Percentiles rank a stretch among this genome's conserved stretches.
phyloP scores from a whole-genome alignment of 2,797 vertebrate genomes.

The Trachurus trachurus region DNA sequence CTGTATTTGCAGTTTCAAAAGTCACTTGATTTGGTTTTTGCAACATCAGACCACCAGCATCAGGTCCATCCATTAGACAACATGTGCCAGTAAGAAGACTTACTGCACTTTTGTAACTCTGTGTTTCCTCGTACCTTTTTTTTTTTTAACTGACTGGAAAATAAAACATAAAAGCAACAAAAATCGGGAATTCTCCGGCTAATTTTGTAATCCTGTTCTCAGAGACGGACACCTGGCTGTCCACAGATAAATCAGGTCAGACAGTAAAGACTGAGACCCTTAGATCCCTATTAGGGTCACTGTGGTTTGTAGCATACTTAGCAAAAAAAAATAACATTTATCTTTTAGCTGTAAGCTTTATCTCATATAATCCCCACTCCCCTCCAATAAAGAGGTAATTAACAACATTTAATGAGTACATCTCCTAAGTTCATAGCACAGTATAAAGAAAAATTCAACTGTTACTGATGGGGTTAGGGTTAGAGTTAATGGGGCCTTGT shows the following conservation, averaged over 20 bases:
- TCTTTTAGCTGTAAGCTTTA: not conserved
- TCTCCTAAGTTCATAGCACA: not conserved
- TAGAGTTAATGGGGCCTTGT: too few relatives aligned
- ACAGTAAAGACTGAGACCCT: constrained; percentile 4
- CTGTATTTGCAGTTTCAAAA: constrained; percentile 38
- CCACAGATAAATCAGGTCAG: not conserved
- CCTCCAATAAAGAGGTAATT: too few relatives aligned
- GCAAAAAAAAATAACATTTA: not conserved
- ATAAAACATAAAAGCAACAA: not conserved
- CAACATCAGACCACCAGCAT: constrained; percentile 20
- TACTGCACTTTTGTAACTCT: not conserved
- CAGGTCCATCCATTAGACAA: not conserved
- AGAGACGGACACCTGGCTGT: not conserved
- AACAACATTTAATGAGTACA: too few relatives aligned
- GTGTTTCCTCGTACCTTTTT: not conserved
- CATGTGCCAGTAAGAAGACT: not conserved
- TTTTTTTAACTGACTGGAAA: not conserved
- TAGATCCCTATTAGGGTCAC: constrained; percentile 9
- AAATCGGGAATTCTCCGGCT: not conserved
- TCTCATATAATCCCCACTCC: not conserved
- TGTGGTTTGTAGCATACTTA: not conserved
- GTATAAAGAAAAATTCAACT: not conserved
- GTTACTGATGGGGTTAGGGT: too few relatives aligned
- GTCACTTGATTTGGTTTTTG: constrained; percentile 26
- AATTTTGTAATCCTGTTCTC: not conserved